phyloP scores from a whole-genome alignment of 2,888 invertebrate species.

The Stenotaenia linearis region DNA sequence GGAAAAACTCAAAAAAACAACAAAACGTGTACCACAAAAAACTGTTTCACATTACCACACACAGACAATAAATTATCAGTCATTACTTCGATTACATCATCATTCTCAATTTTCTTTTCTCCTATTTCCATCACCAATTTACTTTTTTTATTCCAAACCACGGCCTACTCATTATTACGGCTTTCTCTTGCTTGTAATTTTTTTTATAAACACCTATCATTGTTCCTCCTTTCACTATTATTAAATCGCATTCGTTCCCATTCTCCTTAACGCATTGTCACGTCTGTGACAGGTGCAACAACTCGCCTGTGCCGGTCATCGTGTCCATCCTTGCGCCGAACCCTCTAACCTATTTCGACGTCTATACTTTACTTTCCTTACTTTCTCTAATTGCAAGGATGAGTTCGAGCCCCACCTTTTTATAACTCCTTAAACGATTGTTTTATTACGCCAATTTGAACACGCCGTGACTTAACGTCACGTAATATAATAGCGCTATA shows the following conservation, averaged over 20 bases:
- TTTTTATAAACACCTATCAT: not conserved
- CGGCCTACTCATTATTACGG: not conserved
- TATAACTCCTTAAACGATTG: not conserved
- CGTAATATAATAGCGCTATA: not conserved
- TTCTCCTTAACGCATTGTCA: conserved; percentile 9
- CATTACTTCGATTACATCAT: too few relatives aligned
- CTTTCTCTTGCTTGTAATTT: not conserved
- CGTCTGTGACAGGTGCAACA: conserved; percentile 9
- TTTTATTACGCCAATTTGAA: not conserved
- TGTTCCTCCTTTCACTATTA: not conserved
- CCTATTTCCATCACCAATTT: not conserved
- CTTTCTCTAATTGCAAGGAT: conserved; percentile 4
- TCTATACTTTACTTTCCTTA: not conserved
- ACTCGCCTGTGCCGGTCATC: not conserved
- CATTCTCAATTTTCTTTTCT: not conserved
- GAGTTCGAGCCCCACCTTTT: not conserved
- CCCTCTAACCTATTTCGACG: not conserved
- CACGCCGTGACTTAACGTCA: not conserved
- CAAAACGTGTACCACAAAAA: not conserved
- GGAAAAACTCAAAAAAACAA: not conserved
- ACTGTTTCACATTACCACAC: not conserved
- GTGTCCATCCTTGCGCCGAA: not conserved
- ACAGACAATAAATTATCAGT: too few relatives aligned
- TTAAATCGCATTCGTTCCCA: not conserved
- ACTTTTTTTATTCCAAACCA: too few relatives aligned